A percentile compares a stretch with the other conserved stretches of the same genome.
Conservation (phyloP, 2,113 vertebrate genomes). For the Cavia porcellus region DNA sequence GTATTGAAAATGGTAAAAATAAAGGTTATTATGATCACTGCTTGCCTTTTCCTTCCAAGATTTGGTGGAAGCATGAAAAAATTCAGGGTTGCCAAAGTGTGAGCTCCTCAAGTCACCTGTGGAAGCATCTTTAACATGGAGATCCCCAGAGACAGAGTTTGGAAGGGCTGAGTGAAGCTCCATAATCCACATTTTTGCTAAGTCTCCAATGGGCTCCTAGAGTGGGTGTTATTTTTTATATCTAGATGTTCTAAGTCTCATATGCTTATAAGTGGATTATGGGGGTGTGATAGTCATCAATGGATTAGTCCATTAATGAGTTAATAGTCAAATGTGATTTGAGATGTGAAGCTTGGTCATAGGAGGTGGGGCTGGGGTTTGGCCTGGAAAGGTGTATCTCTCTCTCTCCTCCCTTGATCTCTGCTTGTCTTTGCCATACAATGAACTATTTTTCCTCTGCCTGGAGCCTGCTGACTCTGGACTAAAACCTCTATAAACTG, state of each 20-base stretch:
- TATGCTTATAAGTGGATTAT: not conserved
- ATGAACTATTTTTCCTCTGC: not conserved
- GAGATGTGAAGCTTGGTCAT: not conserved
- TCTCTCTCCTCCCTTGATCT: not conserved
- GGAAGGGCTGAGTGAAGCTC: not conserved
- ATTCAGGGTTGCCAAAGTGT: not conserved
- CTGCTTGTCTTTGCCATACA: not conserved
- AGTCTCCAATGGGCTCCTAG: not conserved
- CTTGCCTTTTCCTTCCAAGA: conserved; percentile 5
- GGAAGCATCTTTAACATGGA: not conserved
- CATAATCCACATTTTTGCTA: not conserved
- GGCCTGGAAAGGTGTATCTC: not conserved
- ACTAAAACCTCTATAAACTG: not conserved
- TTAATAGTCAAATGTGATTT: not conserved
- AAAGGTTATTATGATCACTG: not conserved
- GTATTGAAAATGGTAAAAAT: conserved; percentile 2
- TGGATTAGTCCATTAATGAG: not conserved
- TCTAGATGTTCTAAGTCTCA: not conserved
- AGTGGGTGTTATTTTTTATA: not conserved
- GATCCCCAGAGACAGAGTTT: not conserved
- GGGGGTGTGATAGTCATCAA: not conserved
- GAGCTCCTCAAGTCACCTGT: not conserved
- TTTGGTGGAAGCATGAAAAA: not conserved
- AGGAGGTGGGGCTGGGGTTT: not conserved
- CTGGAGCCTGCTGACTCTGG: not conserved